phyloP scores from a whole-genome alignment of 2,797 vertebrate genomes.

The Arnoldichthys spilopterus region DNA sequence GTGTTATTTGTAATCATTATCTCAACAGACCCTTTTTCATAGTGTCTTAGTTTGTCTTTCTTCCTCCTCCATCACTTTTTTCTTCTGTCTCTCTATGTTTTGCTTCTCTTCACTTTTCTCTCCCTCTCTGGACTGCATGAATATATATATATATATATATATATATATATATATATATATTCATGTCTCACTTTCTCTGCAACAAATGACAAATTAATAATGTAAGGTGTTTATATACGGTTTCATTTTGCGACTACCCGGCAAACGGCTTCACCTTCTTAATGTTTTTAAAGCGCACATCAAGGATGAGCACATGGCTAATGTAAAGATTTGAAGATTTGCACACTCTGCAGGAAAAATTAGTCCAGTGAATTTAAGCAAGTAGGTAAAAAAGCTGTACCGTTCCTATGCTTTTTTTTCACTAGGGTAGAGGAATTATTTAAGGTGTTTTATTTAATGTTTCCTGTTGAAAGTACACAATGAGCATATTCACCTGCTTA shows the following conservation, averaged over 20 bases:
- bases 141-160: slow-evolving; percentile 16
- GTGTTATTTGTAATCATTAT: slow-evolving; percentile 33
- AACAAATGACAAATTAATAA: slow-evolving; percentile 31
- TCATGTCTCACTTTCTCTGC: slow-evolving; percentile 22
- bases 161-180: no score
- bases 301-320: background rate
- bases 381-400: background rate
- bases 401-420: background rate
- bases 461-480: background rate
- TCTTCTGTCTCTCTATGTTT: background rate
- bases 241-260: background rate
- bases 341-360: background rate
- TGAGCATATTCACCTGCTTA: slow-evolving; percentile 1
- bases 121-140: slow-evolving; percentile 6
- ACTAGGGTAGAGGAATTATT: background rate
- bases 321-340: background rate
- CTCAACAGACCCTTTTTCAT: slow-evolving; percentile 3
- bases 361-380: background rate
- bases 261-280: background rate
- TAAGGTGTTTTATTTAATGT: slow-evolving; percentile 1
- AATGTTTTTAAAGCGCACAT: slow-evolving; percentile 22
- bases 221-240: slow-evolving; percentile 4
- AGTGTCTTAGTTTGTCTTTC: slow-evolving; percentile 1
- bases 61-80: background rate
- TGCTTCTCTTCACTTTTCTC: background rate